Conservation (phyloP, 2,113 vertebrate species). For the Ciconia maguari region DNA sequence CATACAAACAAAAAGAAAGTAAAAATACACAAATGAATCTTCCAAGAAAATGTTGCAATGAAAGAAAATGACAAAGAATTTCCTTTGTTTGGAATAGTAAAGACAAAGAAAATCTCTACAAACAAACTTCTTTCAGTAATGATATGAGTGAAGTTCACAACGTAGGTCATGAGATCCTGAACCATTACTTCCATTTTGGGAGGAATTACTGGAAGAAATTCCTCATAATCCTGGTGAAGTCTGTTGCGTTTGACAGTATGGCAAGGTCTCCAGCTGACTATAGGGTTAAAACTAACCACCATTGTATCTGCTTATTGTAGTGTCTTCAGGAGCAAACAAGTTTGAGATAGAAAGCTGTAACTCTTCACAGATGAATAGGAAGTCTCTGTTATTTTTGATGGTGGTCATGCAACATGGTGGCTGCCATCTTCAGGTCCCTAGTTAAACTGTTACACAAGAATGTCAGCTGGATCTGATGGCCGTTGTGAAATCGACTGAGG, state of each 20-base stretch:
- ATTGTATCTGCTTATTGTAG: not conserved
- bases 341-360: not conserved
- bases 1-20: constrained; percentile 11
- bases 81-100: constrained; percentile 46
- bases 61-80: constrained; percentile 4
- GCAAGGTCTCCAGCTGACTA: not conserved
- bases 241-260: not conserved
- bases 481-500: not conserved
- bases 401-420: not conserved
- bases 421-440: not conserved
- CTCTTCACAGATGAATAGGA: not conserved
- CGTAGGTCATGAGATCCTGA: not conserved
- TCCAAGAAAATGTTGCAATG: constrained; percentile 22
- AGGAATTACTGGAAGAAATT: not conserved
- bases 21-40: constrained; percentile 46
- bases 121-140: not conserved
- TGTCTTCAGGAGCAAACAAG: not conserved
- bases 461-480: not conserved
- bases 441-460: not conserved
- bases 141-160: not conserved
- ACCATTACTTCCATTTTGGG: not conserved
- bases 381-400: not conserved
- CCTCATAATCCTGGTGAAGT: not conserved
- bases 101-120: constrained; percentile 27
- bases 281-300: not conserved